Conservation (phyloP, 2,797 vertebrate species). For the Sebastes hubbsi region DNA sequence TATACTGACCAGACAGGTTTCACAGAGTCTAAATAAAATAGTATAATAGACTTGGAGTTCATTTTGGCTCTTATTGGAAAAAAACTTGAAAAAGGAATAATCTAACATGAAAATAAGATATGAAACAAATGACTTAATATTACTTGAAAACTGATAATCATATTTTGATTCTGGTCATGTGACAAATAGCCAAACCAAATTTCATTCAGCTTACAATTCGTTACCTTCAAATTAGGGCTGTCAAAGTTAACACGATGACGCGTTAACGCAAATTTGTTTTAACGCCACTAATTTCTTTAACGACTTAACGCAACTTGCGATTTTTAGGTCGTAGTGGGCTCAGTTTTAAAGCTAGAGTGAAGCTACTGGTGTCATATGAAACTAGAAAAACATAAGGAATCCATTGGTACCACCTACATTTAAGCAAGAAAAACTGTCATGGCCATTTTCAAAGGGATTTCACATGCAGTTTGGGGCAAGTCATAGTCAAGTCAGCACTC, state of each 20-base stretch:
- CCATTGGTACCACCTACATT: no score
- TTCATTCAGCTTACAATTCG: background rate
- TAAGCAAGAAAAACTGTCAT: no score
- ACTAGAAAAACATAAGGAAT: no score
- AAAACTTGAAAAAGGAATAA: background rate
- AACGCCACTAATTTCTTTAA: no score
- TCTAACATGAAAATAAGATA: background rate
- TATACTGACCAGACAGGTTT: background rate
- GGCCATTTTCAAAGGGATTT: no score
- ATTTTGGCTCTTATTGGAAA: background rate
- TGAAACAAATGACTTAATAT: background rate
- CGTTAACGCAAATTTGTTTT: no score
- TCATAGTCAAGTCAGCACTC: no score
- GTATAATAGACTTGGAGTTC: background rate
- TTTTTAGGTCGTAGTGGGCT: no score
- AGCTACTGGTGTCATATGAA: no score
- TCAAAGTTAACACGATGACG: background rate
- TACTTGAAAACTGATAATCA: background rate
- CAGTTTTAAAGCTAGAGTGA: no score
- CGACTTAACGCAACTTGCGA: no score
- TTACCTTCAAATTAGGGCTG: background rate
- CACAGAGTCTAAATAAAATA: background rate
- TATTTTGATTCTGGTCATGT: background rate
- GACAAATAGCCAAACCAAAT: background rate
- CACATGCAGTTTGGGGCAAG: no score